Evolutionary conservation across 2,113 vertebrate species (phyloP).

Genomic region (Melanerpes aurifrons): DNA sequence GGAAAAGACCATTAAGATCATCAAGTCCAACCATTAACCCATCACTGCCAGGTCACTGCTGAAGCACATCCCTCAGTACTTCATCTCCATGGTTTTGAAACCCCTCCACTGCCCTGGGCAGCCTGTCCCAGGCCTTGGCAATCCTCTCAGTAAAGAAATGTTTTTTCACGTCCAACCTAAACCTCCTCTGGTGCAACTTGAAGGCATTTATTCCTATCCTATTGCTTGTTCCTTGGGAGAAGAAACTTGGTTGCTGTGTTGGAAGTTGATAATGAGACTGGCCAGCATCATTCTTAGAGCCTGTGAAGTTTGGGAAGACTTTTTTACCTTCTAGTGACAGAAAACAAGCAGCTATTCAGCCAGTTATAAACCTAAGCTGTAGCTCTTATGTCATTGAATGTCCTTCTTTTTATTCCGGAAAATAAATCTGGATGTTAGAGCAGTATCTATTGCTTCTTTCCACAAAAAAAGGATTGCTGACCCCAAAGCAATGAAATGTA

Average conservation of each 20-base stretch:
- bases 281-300: fast-evolving
- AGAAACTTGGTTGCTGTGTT: neutral
- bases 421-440: neutral
- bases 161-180: no score
- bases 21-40: no score
- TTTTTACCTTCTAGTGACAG: neutral
- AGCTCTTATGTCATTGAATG: neutral
- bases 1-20: no score
- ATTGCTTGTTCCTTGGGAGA: no score
- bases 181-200: no score
- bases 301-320: neutral
- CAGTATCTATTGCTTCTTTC: neutral
- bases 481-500: neutral
- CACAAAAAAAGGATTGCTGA: neutral
- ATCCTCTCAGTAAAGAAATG: no score
- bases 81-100: no score
- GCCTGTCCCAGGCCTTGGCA: no score
- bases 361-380: neutral
- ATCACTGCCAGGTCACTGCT: no score
- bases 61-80: no score
- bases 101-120: no score
- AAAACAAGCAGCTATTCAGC: neutral
- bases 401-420: neutral
- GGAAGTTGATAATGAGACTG: neutral
- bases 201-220: no score